phyloP scores from a whole-genome alignment of 2,113 vertebrate species.

The Clarias magur region DNA sequence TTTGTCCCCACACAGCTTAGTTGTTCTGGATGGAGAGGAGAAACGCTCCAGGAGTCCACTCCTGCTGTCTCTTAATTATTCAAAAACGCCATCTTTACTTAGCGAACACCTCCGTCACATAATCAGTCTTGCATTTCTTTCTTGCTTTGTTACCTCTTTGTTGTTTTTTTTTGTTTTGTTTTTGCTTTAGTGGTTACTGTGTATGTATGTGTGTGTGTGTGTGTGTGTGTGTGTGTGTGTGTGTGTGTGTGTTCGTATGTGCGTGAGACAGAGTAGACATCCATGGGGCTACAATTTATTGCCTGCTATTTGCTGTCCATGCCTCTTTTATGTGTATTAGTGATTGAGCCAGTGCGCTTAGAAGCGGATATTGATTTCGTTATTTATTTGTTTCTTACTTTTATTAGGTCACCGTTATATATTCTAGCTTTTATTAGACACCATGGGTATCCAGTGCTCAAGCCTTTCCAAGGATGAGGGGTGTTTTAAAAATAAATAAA shows the following conservation, averaged over 20 bases:
- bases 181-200: slow-evolving; percentile 7
- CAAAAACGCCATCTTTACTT: slow-evolving; percentile 15
- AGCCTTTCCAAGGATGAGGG: not conserved
- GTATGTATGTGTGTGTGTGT: not conserved
- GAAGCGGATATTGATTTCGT: slow-evolving; percentile 25
- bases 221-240: not conserved
- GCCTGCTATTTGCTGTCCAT: slow-evolving; percentile 39
- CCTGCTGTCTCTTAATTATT: slow-evolving; percentile 32
- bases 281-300: slow-evolving; percentile 23
- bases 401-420: not conserved
- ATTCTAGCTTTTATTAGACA: slow-evolving; percentile 14
- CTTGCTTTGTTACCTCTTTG: slow-evolving; percentile 1
- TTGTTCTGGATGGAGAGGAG: slow-evolving; percentile 8
- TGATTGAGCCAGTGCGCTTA: slow-evolving; percentile 26
- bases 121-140: slow-evolving; percentile 9
- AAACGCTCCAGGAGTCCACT: not conserved
- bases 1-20: not conserved
- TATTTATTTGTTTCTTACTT: slow-evolving; percentile 10
- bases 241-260: not conserved
- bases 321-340: slow-evolving; percentile 27
- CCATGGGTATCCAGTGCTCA: not conserved
- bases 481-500: not conserved
- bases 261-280: not conserved
- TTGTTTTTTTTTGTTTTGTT: slow-evolving; percentile 22
- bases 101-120: not conserved